A percentile compares a stretch with the other conserved stretches of the same genome.
phyloP scores from a whole-genome alignment of 1,140 invertebrate species.

The Caenorhabditis briggsae region DNA sequence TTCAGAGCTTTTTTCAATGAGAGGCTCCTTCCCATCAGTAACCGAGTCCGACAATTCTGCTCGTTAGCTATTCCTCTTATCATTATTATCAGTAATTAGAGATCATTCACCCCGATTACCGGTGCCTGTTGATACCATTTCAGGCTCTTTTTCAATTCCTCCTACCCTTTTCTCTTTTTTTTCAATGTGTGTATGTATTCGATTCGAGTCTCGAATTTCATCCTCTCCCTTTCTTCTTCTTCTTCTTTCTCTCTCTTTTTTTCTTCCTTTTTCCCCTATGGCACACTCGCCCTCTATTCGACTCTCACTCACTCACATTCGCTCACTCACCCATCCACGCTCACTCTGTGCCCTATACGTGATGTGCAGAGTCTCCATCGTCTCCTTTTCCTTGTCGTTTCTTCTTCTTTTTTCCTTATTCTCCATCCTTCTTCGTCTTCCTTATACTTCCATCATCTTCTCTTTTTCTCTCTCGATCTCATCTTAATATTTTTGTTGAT shows the following conservation, averaged over 20 bases:
- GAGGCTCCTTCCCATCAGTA: not conserved
- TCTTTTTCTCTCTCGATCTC: constrained; percentile 2
- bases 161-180: constrained; percentile 10
- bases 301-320: constrained; percentile 15
- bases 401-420: constrained; percentile 30
- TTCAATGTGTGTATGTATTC: constrained; percentile 46
- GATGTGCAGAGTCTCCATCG: constrained; percentile 4
- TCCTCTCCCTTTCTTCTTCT: constrained; percentile 25
- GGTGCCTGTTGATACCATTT: not conserved
- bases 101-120: constrained; percentile 1
- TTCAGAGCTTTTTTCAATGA: not conserved
- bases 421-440: not conserved
- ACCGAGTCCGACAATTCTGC: not conserved
- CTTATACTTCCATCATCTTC: constrained; percentile 2
- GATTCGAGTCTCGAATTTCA: constrained; percentile 50
- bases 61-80: not conserved
- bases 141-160: constrained; percentile 22
- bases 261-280: constrained; percentile 14
- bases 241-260: not conserved
- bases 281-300: constrained; percentile 42
- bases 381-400: constrained; percentile 20
- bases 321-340: constrained; percentile 37
- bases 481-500: constrained; percentile 44
- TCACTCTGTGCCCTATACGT: constrained; percentile 48
- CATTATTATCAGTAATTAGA: constrained; percentile 11